Evolutionary conservation across 2,113 vertebrate species (phyloP), one percentile per base, ranked within the genome.

Genomic region (Gadus chalcogrammus): DNA sequence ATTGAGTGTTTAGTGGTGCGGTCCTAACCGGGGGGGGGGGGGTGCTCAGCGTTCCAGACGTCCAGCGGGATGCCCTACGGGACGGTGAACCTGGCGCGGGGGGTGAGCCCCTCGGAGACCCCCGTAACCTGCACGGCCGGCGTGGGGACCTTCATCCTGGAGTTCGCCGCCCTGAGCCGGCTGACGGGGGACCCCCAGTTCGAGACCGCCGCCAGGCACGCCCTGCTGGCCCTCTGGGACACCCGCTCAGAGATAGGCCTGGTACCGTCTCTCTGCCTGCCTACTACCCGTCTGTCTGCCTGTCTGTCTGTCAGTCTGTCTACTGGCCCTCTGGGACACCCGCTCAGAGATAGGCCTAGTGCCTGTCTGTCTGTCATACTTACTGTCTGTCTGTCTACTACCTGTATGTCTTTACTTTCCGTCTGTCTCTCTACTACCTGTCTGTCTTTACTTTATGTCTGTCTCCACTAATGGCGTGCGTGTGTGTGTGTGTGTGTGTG

Each of bases 31-130:
- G 42, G 42, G 8, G 42, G 42, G 1, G 42, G 42, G 8, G 11
- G 8, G 0, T 48, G 42, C 1, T 48, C 84, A 99, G 97, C 97
- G 24, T 99, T 99, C 85, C 92, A 99, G 88, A 99, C 96, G 0
- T 92, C 94, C 15, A 97, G 94, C 0, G 96, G 97, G 18, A 98
- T 99, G 97, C 97, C 97, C 0, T 99, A 96, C 71, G 97, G 97
- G 11, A 99, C 97, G 0, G 96, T 99, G 78, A 99, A 99, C 86
- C 92, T 99, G 31, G 91, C 96, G 82, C 91, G 79, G 0, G 97
- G 97, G 0, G 95, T 99, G 68, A 95, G 95, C 81, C 94, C 94
- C 0, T 92, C 93, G 0, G 97, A 99, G 84, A 99, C 97, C 1
- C 92, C 97, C 0, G 94, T 99, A 74, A 99, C 97, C 27, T 99